Conservation (phyloP, 2,888 invertebrate genomes). For the Aricia artaxerxes region DNA sequence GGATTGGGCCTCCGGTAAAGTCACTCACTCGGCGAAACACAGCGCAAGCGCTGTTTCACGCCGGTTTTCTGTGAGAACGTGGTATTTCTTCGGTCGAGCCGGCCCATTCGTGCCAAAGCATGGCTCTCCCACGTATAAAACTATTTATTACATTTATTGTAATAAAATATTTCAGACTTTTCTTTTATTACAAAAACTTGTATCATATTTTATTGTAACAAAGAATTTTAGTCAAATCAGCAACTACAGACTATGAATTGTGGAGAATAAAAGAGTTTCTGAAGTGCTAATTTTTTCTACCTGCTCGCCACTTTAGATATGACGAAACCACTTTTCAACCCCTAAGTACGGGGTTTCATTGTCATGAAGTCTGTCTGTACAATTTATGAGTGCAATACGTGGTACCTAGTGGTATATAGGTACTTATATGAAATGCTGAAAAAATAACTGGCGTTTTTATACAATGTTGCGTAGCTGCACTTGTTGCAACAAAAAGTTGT, state of each 20-base stretch:
- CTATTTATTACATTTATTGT: neutral
- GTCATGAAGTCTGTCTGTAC: slow-evolving; percentile 9
- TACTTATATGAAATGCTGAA: neutral
- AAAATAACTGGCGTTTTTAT: neutral
- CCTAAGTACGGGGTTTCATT: slow-evolving; percentile 8
- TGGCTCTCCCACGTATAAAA: too few species aligned
- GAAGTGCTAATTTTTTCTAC: slow-evolving; percentile 18
- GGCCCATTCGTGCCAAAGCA: too few species aligned
- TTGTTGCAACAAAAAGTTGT: neutral
- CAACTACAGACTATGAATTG: neutral
- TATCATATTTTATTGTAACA: too few species aligned
- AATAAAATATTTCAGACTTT: too few species aligned
- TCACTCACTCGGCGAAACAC: too few species aligned
- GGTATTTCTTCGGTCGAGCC: too few species aligned
- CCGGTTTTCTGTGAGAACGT: too few species aligned
- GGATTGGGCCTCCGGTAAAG: too few species aligned
- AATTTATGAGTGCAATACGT: neutral
- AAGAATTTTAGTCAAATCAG: neutral
- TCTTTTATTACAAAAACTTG: neutral
- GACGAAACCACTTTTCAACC: slow-evolving; percentile 14
- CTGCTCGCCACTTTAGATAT: neutral
- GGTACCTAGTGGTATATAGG: neutral
- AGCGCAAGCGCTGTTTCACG: too few species aligned
- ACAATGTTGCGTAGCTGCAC: neutral
- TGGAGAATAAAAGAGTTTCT: neutral